Evolutionary conservation across 2,888 invertebrate genomes (phyloP).

Genomic region (Agonum fuliginosum): DNA sequence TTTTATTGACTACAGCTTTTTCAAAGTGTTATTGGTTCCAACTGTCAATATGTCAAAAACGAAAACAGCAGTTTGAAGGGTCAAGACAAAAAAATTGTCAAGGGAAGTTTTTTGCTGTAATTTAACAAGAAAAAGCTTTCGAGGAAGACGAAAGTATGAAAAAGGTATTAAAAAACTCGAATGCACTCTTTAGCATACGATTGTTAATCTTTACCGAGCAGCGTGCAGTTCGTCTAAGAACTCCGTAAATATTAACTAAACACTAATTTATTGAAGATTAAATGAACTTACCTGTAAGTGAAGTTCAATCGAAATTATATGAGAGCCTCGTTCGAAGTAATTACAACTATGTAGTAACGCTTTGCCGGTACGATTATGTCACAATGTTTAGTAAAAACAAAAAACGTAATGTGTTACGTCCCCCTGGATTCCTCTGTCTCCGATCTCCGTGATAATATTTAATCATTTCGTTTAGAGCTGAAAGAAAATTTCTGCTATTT

Average conservation of each 20-base stretch:
- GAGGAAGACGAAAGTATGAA: conserved; percentile 15
- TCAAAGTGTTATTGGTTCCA: conserved; percentile 47
- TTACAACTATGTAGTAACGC: too few species aligned
- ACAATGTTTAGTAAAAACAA: too few species aligned
- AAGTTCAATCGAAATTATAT: too few species aligned
- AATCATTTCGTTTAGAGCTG: too few species aligned
- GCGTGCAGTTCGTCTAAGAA: not conserved
- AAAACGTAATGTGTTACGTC: too few species aligned
- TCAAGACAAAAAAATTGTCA: conserved; percentile 23
- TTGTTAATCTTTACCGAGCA: conserved; percentile 2
- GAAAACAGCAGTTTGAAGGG: conserved; percentile 38
- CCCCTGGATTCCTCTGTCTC: too few species aligned
- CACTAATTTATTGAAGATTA: conserved; percentile 12
- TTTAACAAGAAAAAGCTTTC: conserved; percentile 52
- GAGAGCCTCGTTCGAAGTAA: too few species aligned
- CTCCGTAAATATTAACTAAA: conserved; percentile 1
- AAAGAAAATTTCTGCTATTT: too few species aligned
- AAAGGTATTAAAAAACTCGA: conserved; percentile 33
- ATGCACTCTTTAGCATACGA: conserved; percentile 10
- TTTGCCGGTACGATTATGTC: too few species aligned
- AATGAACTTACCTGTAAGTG: too few species aligned
- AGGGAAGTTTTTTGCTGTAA: conserved; percentile 24
- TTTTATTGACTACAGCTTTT: conserved; percentile 35
- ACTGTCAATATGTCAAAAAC: conserved; percentile 46
- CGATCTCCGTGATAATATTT: too few species aligned